Evolutionary conservation across 2,113 vertebrate species (phyloP).

Genomic region (Desmodus rotundus): DNA sequence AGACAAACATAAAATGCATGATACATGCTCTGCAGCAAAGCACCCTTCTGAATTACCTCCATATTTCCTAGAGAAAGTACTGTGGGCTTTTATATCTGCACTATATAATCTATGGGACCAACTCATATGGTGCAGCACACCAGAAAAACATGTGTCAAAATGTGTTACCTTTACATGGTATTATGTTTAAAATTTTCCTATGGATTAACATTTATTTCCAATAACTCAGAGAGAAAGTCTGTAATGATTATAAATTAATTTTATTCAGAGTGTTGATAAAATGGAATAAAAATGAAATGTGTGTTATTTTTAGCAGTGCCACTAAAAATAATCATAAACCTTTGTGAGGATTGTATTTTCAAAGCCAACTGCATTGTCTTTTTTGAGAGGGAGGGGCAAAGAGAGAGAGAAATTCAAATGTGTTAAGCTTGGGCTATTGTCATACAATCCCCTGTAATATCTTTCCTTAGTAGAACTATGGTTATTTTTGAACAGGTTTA

Average conservation of each 20-base stretch:
- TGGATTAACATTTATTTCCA: slow-evolving; percentile 17
- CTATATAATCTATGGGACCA: not conserved
- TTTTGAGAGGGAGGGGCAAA: not conserved
- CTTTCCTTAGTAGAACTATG: not conserved
- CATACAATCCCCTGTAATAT: not conserved
- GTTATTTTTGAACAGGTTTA: not conserved
- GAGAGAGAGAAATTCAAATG: not conserved
- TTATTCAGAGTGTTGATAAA: not conserved
- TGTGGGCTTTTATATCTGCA: not conserved
- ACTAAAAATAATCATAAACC: not conserved
- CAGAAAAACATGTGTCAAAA: not conserved
- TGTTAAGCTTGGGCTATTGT: not conserved
- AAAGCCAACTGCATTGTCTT: not conserved
- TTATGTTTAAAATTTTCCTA: not conserved
- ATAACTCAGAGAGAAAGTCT: not conserved
- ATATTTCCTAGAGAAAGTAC: not conserved
- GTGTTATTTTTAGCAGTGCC: not conserved
- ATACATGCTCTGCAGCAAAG: not conserved
- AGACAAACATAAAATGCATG: slow-evolving; percentile 32
- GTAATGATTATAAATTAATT: not conserved
- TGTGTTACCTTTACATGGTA: not conserved
- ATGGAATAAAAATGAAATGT: not conserved
- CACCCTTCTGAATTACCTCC: not conserved
- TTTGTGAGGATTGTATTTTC: not conserved
- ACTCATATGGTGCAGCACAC: not conserved